These are phyloP conservation scores for Uloborus plumipes DNA, from an alignment of 2,888 invertebrate genomes.

Conservation along the genomic window DNA sequence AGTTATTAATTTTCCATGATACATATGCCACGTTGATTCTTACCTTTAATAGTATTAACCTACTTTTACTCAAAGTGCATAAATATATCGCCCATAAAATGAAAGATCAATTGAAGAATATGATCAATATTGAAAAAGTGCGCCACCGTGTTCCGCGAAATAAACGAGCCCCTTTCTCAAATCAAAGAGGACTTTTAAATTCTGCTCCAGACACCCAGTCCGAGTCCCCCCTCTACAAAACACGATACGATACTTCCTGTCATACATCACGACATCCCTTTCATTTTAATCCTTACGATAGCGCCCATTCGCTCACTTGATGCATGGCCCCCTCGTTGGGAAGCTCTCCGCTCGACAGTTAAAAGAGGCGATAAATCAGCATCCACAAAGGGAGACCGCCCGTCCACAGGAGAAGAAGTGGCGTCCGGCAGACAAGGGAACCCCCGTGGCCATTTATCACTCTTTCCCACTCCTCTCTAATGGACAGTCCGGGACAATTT, in stretches of 20 bases:
- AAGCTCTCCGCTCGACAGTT: conserved; percentile 52
- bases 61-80: too few relatives aligned
- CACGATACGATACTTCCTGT: neutral
- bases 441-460: conserved; percentile 26
- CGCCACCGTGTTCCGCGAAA: too few relatives aligned
- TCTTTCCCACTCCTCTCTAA: conserved; percentile 52
- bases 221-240: too few relatives aligned
- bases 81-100: too few relatives aligned
- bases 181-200: too few relatives aligned
- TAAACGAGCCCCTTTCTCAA: too few relatives aligned
- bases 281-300: conserved; percentile 58
- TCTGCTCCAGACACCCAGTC: too few relatives aligned
- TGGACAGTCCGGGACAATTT: conserved; percentile 61
- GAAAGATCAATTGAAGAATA: too few relatives aligned
- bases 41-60: too few relatives aligned
- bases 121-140: too few relatives aligned
- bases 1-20: too few relatives aligned
- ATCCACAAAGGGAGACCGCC: conserved; percentile 39
- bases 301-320: conserved; percentile 45
- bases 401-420: conserved; percentile 31
- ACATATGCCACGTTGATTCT: too few relatives aligned
- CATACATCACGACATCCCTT: conserved; percentile 41
- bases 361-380: conserved; percentile 57
- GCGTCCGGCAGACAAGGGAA: conserved; percentile 37
- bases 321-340: conserved; percentile 34